Conservation (phyloP, 2,797 vertebrate species). For the Syngnathus rostellatus region DNA sequence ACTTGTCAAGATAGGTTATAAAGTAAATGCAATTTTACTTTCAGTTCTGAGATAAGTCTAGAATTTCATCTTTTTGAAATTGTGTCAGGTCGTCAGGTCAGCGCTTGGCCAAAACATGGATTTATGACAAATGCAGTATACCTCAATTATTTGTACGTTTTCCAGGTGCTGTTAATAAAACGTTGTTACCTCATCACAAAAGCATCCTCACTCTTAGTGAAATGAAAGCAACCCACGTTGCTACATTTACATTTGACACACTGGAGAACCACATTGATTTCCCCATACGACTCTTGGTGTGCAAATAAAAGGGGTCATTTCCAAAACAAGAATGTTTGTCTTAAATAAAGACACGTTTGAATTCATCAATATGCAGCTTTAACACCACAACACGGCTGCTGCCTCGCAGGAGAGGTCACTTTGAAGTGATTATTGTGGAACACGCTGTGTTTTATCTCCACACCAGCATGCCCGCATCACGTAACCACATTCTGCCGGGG, state of each 20-base stretch:
- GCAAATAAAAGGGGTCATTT: background rate
- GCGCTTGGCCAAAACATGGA: background rate
- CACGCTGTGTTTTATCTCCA: conserved; percentile 16
- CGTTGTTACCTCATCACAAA: background rate
- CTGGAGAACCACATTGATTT: background rate
- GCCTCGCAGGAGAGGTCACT: conserved; percentile 1
- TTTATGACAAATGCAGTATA: background rate
- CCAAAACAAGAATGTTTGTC: background rate
- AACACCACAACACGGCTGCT: background rate
- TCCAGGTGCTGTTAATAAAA: background rate
- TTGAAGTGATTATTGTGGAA: conserved; percentile 9
- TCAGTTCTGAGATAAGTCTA: no score
- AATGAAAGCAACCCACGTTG: background rate
- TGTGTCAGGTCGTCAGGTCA: background rate
- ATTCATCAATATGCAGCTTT: background rate
- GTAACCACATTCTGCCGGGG: conserved; percentile 30
- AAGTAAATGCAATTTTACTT: no score
- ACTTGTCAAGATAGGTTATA: no score
- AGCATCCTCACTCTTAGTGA: background rate
- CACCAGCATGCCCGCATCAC: conserved; percentile 27
- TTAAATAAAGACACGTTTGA: conserved; percentile 2
- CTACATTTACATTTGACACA: background rate
- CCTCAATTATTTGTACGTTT: background rate
- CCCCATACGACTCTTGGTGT: background rate
- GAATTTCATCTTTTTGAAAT: background rate